Percentiles rank a stretch among this genome's conserved stretches.
Conservation (phyloP, 2,797 vertebrate species). For the Scomberomorus guttatus region DNA sequence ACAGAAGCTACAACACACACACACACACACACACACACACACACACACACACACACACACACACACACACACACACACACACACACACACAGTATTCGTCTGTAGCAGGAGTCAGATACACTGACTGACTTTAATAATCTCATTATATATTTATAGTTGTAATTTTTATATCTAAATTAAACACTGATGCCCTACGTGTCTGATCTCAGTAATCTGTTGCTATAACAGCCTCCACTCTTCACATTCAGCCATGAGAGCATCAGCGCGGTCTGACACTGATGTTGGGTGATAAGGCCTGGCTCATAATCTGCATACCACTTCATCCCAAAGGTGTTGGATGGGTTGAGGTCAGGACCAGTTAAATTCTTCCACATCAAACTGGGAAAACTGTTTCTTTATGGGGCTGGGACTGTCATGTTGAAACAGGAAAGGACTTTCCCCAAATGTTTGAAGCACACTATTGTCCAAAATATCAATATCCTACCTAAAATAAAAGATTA, state of each 20-base stretch:
- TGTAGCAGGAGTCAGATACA: background rate
- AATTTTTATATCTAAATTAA: background rate
- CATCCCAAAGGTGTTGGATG: background rate
- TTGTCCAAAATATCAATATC: background rate
- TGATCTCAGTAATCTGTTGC: background rate
- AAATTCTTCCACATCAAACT: no score
- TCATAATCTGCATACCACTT: background rate
- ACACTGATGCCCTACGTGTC: no score
- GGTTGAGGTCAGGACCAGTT: background rate
- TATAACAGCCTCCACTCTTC: background rate
- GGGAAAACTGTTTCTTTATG: background rate
- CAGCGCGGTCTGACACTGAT: no score
- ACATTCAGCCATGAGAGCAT: background rate
- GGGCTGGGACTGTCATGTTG: no score
- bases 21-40: constrained; percentile 7
- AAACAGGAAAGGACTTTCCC: no score
- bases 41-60: background rate
- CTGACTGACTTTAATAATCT: background rate
- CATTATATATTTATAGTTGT: no score
- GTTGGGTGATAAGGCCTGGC: no score
- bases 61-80: background rate
- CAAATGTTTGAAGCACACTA: background rate
- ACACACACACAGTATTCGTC: background rate
- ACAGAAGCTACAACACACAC: background rate
- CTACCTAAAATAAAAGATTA: background rate